These are phyloP conservation scores for Salmo trutta DNA, from an alignment of 2,797 vertebrate genomes.

Conservation along the genomic window DNA sequence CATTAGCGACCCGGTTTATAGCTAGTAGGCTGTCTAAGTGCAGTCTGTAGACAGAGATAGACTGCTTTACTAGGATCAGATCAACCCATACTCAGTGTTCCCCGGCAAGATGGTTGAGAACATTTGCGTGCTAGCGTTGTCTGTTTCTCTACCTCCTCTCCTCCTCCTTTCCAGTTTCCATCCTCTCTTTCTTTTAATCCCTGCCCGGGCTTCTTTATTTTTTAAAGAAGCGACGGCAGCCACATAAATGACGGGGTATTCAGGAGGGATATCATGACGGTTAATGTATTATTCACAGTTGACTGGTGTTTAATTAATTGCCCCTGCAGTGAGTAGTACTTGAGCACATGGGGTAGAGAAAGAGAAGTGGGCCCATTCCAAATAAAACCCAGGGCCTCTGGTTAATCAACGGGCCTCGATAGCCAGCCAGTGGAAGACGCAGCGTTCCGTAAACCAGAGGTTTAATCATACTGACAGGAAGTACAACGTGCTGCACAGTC, in stretches of 20 bases:
- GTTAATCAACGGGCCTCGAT: constrained; percentile 48
- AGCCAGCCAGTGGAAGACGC: constrained; percentile 31
- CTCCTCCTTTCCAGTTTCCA: constrained; percentile 4
- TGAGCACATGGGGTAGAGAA: constrained; percentile 30
- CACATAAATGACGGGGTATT: constrained; percentile 58
- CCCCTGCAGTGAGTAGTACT: constrained; percentile 46
- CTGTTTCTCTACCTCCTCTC: constrained; percentile 36
- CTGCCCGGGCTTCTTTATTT: constrained; percentile 26
- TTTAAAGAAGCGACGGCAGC: constrained; percentile 32
- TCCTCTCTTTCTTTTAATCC: not conserved
- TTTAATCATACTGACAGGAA: constrained; percentile 41
- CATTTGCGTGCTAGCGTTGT: constrained; percentile 63
- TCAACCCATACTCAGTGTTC: constrained; percentile 66
- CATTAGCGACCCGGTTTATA: constrained; percentile 53
- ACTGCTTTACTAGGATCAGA: constrained; percentile 63
- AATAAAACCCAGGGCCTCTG: constrained; percentile 48
- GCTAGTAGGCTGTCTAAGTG: constrained; percentile 40
- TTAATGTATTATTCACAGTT: constrained; percentile 65
- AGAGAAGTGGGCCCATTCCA: constrained; percentile 30
- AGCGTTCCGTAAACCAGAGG: constrained; percentile 34
- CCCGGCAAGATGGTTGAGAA: constrained; percentile 64
- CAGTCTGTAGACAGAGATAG: constrained; percentile 57
- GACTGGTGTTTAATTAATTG: constrained; percentile 57
- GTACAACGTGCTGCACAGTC: constrained; percentile 15
- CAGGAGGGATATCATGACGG: constrained; percentile 40